Evolutionary conservation across 2,888 invertebrate genomes (phyloP), one percentile per base, ranked within the genome.

Genomic region (Mamestra brassicae): DNA sequence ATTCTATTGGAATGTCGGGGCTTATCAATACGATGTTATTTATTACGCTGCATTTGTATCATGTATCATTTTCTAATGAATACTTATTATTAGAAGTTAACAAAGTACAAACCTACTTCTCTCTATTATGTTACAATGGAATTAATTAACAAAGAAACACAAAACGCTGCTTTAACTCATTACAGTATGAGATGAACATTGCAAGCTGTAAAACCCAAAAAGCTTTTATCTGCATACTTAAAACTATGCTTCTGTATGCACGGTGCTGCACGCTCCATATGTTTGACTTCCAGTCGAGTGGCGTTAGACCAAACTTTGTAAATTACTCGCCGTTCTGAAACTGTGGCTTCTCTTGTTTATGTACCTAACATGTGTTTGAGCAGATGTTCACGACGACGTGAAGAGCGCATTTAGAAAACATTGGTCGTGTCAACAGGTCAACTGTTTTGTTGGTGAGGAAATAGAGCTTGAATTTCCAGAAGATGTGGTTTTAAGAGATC

Each of bases 251-350:
- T 64, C n/a, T 8, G 10, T n/a, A 34, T 17, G 34, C 8, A 42
- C 50, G 54, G 58, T 57, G 52, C 17, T 17, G 61, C 36, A 42
- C 54, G 45, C 71, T 69, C 58, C 54, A 42, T 50, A 63, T 76
- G 80, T 84, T 81, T 84, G 63, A 61, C 47, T 70, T 61, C 8
- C 38, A 80, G 65, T 15, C 42, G 66, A 64, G 69, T 58, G 52
- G 71, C 42, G 69, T 73, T 64, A 55, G 67, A 70, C 60, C 71
- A 76, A 82, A 84, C 69, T 82, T 82, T 62, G 54, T 45, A 82
- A 82, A 84, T 82, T 72, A 72, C 81, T 66, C 61, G 60, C 62
- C 60, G 58, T 70, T 72, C 67, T 54, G 60, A 67, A 74, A 70
- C 76, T 71, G 61, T 4, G 60, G 75, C 66, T 36, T 38, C 26